Evolutionary conservation across 2,797 vertebrate genomes (phyloP).

Genomic region (Odontamblyopus rebecca): DNA sequence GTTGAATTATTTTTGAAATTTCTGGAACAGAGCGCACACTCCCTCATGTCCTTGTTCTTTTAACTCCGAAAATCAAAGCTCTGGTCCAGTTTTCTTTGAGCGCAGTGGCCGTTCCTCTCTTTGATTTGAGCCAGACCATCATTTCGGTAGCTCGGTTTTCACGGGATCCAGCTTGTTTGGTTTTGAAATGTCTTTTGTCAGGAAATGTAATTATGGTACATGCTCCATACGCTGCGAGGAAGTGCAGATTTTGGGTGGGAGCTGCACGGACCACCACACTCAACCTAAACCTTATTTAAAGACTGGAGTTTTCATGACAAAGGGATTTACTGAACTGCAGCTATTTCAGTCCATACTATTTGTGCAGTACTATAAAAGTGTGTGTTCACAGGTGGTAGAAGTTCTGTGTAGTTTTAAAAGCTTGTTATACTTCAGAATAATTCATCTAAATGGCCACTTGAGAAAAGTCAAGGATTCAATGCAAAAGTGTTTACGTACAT

Average conservation of each 20-base stretch:
- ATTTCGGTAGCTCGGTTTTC: neutral
- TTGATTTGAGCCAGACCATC: neutral
- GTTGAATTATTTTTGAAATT: too few relatives aligned
- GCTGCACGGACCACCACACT: neutral
- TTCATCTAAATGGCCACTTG: too few relatives aligned
- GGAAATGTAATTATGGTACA: conserved; percentile 7
- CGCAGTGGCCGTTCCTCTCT: neutral
- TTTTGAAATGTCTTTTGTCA: conserved; percentile 12
- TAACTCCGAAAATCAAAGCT: neutral
- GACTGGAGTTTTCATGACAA: conserved; percentile 3
- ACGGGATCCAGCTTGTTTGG: conserved; percentile 2
- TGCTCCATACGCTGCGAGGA: neutral
- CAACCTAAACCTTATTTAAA: conserved; percentile 5
- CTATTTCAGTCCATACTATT: neutral
- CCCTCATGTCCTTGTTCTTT: neutral
- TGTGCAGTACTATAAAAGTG: neutral
- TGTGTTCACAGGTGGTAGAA: neutral
- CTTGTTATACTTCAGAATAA: too few relatives aligned
- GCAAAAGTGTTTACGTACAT: too few relatives aligned
- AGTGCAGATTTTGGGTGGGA: neutral
- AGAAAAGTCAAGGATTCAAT: too few relatives aligned
- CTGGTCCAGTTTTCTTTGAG: neutral
- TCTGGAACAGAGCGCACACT: neutral
- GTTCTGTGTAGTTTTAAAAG: neutral
- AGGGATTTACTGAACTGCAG: neutral